Base-by-base conservation (phyloP, 2,797 vertebrate species). In the Dromococcyx pavoninus region DNA sequence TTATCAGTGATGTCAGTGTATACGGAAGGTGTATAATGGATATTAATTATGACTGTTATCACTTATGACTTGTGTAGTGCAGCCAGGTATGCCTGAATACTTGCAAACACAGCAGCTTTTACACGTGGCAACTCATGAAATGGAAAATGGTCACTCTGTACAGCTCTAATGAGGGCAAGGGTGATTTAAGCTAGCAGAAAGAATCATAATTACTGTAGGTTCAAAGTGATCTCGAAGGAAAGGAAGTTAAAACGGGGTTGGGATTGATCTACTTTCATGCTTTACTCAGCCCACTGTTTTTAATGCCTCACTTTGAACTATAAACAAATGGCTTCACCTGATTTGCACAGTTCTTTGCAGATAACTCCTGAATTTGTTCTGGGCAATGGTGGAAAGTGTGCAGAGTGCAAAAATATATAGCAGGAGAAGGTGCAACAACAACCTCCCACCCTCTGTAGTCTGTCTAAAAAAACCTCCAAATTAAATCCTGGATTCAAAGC, bases 41-140 rank as follows among this genome's bases (percentile, higher is more conserved):
- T 96, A 97, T 97, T 96, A 97, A 97, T 96, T 97, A 96, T 97
- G 94, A 95, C 89, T 96, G 93, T 95, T 95, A 93, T 92, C 91
- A 83, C 94, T 95, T 96, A 93, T 94, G 93, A 92, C 88, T 93
- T 91, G 86, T 95, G 75, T 95, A 77, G 88, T 75, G 83, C 80
- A 96, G 81, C 90, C 94, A 96, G 95, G 91, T 94, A 95, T 95
- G 93, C 91, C 91, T 95, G 91, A 96, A 94, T 93, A 96, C 93
- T 92, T 93, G 83, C 91, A 96, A 96, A 94, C 95, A 93, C 95
- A 96, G 95, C 94, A 60, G 93, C 96, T 96, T 97, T 96, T 96
- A 96, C 93, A 94, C 61, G 91, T 95, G 92, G 94, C 91, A 91
- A 95, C 91, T 94, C 89, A 93, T 96, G 95, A 96, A 96, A 94